Evolutionary conservation across 2,888 invertebrate species (phyloP).

Genomic region (Meandrusa payeni): DNA sequence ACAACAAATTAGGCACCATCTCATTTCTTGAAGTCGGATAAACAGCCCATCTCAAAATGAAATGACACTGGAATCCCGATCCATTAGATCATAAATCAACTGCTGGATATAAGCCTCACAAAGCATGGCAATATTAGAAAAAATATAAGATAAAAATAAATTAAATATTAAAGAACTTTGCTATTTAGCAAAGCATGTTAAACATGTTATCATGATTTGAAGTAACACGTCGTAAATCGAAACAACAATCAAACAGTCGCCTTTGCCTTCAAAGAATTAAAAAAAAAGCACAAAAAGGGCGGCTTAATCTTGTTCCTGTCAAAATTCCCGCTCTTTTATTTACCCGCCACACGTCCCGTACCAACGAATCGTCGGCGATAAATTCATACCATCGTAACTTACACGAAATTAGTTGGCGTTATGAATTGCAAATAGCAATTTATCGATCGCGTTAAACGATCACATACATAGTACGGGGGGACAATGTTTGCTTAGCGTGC

Average conservation of each 20-base stretch:
- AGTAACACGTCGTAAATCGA: neutral
- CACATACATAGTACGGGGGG: slow-evolving; percentile 12
- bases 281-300: slow-evolving; percentile 1
- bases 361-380: neutral
- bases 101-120: too few species aligned
- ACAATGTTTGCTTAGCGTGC: slow-evolving; percentile 18
- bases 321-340: slow-evolving; percentile 8
- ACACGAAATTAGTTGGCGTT: slow-evolving; percentile 10
- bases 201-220: too few species aligned
- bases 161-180: too few species aligned
- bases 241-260: neutral
- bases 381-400: slow-evolving; percentile 5
- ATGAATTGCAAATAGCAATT: slow-evolving; percentile 21
- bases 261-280: neutral
- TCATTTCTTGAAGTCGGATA: too few species aligned
- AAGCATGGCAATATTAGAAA: too few species aligned
- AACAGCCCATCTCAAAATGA: too few species aligned
- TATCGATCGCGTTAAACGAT: slow-evolving; percentile 14
- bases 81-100: too few species aligned
- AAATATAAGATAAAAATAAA: too few species aligned
- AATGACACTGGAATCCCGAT: too few species aligned
- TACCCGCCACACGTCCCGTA: neutral
- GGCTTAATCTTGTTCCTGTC: slow-evolving; percentile 7
- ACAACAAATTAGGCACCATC: too few species aligned
- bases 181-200: too few species aligned